phyloP scores from a whole-genome alignment of 1,140 invertebrate genomes.

The Macrocentrus cingulum region DNA sequence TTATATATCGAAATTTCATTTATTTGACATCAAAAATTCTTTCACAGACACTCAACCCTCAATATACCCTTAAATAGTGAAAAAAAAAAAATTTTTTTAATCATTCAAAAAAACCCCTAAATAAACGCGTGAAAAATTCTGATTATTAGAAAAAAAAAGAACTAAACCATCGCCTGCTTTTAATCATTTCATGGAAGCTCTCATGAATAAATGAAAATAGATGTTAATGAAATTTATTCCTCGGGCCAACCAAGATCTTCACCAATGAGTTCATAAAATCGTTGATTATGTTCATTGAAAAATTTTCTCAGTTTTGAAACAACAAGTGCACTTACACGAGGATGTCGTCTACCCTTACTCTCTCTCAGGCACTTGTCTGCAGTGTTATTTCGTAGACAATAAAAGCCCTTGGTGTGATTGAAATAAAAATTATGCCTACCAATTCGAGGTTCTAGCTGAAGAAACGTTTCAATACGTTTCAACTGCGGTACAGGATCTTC shows the following conservation, averaged over 20 bases:
- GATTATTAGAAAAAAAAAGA: no score
- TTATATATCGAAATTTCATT: no score
- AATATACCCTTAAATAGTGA: no score
- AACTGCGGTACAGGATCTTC: conserved; percentile 90
- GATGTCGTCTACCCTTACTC: conserved; percentile 93
- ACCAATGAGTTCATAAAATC: conserved; percentile 92
- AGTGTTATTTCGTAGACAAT: conserved; percentile 86
- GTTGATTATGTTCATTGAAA: conserved; percentile 92
- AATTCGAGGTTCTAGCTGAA: conserved; percentile 77
- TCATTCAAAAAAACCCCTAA: no score
- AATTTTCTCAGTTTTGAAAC: conserved; percentile 88
- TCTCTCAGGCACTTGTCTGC: conserved; percentile 89
- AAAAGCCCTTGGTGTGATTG: conserved; percentile 96
- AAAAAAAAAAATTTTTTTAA: no score
- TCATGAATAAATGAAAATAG: no score
- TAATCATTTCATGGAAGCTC: no score
- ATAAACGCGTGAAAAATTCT: no score
- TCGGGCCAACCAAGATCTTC: conserved; percentile 90
- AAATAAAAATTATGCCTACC: conserved; percentile 93
- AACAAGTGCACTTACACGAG: conserved; percentile 79
- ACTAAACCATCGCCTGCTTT: no score
- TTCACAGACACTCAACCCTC: no score
- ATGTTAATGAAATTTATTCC: conserved; percentile 57
- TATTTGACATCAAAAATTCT: no score
- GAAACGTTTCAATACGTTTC: conserved; percentile 83